phyloP scores from a whole-genome alignment of 2,888 invertebrate genomes.

The Drosophila diplacantha region DNA sequence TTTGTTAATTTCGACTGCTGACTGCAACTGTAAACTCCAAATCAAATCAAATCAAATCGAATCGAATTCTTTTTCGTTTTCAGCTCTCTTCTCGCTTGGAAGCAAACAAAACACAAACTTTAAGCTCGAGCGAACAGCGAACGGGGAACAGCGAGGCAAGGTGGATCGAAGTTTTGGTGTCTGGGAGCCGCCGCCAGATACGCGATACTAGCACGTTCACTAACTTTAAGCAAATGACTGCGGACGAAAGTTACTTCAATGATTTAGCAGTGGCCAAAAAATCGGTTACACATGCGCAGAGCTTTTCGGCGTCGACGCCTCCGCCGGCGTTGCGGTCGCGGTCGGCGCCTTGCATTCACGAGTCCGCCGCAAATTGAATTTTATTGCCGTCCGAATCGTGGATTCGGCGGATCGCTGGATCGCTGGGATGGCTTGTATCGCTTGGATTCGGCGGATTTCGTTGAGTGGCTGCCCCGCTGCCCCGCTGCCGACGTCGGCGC shows the following conservation, averaged over 20 bases:
- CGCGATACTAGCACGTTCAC: constrained; percentile 78
- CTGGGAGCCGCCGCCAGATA: constrained; percentile 57
- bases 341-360: constrained; percentile 22
- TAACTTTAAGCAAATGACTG: constrained; percentile 78
- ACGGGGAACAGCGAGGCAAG: constrained; percentile 9
- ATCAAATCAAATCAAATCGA: background rate
- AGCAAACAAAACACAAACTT: constrained; percentile 25
- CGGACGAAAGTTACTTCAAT: constrained; percentile 76
- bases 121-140: constrained; percentile 13
- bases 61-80: background rate
- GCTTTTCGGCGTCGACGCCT: constrained; percentile 39
- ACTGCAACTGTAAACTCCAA: background rate
- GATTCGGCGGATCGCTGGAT: constrained; percentile 13
- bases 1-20: background rate
- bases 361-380: constrained; percentile 51
- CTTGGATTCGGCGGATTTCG: constrained; percentile 3
- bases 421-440: background rate
- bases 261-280: constrained; percentile 76
- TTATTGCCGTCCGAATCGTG: constrained; percentile 44
- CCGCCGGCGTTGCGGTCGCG: constrained; percentile 7
- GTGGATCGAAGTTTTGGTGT: constrained; percentile 10
- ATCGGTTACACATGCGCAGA: constrained; percentile 63
- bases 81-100: background rate
- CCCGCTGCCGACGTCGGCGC: background rate
- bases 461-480: background rate